Conservation (phyloP, 2,113 vertebrate genomes). For the Proteles cristata region DNA sequence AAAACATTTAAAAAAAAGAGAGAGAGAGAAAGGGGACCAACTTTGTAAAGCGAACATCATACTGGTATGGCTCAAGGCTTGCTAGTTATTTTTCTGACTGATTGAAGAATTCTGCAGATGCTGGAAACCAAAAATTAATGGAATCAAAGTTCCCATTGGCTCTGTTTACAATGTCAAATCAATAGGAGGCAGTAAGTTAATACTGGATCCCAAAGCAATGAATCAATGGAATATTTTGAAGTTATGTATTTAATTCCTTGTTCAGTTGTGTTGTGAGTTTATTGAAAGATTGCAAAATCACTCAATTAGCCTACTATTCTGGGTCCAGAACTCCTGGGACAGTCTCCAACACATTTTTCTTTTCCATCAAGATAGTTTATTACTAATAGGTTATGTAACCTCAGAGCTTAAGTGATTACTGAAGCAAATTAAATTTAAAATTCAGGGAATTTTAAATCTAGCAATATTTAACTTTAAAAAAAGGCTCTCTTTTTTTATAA, state of each 20-base stretch:
- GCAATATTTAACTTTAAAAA: background rate
- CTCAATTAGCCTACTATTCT: constrained; percentile 60
- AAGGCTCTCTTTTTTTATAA: background rate
- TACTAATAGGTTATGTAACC: constrained; percentile 60
- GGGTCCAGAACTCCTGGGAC: constrained; percentile 64
- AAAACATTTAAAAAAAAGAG: too few species aligned
- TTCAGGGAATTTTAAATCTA: constrained; percentile 24
- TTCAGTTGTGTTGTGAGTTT: constrained; percentile 40
- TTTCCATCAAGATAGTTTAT: constrained; percentile 55
- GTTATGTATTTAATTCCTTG: constrained; percentile 49
- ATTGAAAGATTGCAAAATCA: constrained; percentile 55
- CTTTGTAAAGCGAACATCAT: background rate
- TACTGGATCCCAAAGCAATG: background rate
- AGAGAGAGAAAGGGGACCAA: background rate
- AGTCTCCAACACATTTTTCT: constrained; percentile 57
- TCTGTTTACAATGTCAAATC: constrained; percentile 29
- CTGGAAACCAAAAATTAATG: background rate
- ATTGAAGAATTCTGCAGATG: constrained; percentile 13
- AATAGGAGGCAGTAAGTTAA: constrained; percentile 10
- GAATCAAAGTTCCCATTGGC: constrained; percentile 39
- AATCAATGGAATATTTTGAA: constrained; percentile 58
- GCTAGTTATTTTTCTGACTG: background rate
- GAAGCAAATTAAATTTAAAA: background rate
- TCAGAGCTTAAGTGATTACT: background rate
- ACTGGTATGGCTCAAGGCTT: background rate